Percentiles rank a stretch among this genome's conserved stretches.
These are phyloP conservation scores for Macrotus californicus DNA, from an alignment of 2,113 vertebrate species.

Conservation along the genomic window DNA sequence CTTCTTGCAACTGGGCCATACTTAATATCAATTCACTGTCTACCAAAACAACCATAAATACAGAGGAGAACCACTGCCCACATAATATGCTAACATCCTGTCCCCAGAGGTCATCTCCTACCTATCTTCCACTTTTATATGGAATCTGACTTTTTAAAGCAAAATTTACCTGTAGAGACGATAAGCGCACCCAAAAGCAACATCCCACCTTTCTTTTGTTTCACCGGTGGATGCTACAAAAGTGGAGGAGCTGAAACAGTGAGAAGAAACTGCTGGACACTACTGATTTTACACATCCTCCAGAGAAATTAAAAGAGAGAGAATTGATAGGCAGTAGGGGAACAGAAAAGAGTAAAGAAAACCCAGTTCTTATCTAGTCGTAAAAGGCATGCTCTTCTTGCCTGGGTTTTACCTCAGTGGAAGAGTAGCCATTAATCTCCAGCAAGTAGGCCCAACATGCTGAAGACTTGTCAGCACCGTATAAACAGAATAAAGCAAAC, in stretches of 20 bases:
- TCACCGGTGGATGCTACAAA: not conserved
- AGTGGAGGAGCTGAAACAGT: slow-evolving; percentile 33
- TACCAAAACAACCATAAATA: not conserved
- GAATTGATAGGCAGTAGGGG: not conserved
- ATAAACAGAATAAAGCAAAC: slow-evolving; percentile 85
- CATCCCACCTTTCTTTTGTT: slow-evolving; percentile 49
- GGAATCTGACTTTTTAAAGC: slow-evolving; percentile 11
- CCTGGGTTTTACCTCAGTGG: slow-evolving; percentile 74
- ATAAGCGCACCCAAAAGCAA: slow-evolving; percentile 32
- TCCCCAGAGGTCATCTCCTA: not conserved
- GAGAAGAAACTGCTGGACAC: not conserved
- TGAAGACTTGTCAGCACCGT: slow-evolving; percentile 80
- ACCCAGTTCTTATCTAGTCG: slow-evolving; percentile 63
- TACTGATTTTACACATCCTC: slow-evolving; percentile 48
- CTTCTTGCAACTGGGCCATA: not conserved
- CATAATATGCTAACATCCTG: not conserved
- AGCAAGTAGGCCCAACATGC: slow-evolving; percentile 76
- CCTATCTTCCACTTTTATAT: not conserved
- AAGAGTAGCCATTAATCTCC: slow-evolving; percentile 76
- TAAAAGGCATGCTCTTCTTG: slow-evolving; percentile 72
- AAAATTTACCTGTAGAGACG: slow-evolving; percentile 29
- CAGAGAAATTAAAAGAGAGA: slow-evolving; percentile 45
- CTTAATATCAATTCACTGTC: not conserved
- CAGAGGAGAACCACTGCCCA: not conserved
- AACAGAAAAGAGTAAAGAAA: slow-evolving; percentile 34